Base-by-base conservation (phyloP, 2,888 invertebrate genomes). In the Eupithecia exiguata region DNA sequence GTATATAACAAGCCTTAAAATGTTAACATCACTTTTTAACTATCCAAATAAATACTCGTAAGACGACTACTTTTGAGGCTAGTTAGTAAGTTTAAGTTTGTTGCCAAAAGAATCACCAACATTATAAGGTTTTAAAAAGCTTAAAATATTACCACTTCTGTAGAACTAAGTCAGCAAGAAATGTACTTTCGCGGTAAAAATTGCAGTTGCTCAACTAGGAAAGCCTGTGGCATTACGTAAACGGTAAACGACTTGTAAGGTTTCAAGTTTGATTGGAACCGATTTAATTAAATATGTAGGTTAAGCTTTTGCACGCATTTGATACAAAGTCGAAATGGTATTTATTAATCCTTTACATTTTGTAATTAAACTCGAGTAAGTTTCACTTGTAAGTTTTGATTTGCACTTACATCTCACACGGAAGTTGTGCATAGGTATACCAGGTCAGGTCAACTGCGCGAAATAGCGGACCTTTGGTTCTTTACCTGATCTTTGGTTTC, bases 101-200 rank as follows among this genome's bases (percentile, higher is more conserved):
- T 5, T 58, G 25, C 58, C 25, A 25, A 25, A 14, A 25, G 21
- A 58, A 58, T 58, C 25, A 5, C 53, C 7, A 5, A 12, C 58
- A 58, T 5, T 25, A 21, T 58, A 58, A 25, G 12, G 58, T 58
- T 58, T 58, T 58, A 58, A 58, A 25, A 58, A 53, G 53, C 53
- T 53, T 21, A 21, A n/a, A 49, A 38, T 38, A 38, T 38, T 53
- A 0, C 12, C 4, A 53, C 12, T 1, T 14, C 7, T 25, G 58
- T 58, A 25, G 21, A 58, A 25, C 53, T 25, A 53, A 25, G 14
- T 12, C 58, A 58, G 25, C 58, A 58, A 25, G 14, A 58, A 58
- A 58, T 25, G 21, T 53, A 53, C 49, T 53, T 53, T 25, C 21
- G 25, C 58, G 58, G 58, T 58, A 58, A 58, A 53, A 58, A 25